Conservation (phyloP, 2,888 invertebrate genomes). For the Sceliomorpha sp. region DNA sequence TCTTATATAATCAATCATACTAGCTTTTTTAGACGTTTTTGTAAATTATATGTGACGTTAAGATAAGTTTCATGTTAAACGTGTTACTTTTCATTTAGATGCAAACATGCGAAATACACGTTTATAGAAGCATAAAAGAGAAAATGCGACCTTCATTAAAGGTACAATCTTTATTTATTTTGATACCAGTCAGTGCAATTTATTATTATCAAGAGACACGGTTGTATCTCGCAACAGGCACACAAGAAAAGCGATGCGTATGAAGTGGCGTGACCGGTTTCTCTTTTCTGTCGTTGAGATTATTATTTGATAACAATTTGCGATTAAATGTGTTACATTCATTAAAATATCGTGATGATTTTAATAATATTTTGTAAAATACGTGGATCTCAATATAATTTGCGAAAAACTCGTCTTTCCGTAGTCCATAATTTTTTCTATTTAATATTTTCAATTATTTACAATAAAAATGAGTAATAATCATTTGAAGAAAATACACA, state of each 20-base stretch:
- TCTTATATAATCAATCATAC: too few species aligned
- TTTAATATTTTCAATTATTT: too few species aligned
- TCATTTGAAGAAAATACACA: too few species aligned
- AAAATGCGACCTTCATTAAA: constrained; percentile 37
- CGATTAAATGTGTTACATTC: constrained; percentile 26
- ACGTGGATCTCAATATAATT: constrained; percentile 28
- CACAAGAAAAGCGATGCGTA: constrained; percentile 48
- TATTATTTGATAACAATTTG: constrained; percentile 41
- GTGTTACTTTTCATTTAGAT: too few species aligned
- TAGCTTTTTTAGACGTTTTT: too few species aligned
- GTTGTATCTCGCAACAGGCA: constrained; percentile 49
- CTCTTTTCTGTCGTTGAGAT: constrained; percentile 44
- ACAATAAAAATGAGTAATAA: too few species aligned
- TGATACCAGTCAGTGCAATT: constrained; percentile 27
- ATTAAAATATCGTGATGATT: constrained; percentile 15
- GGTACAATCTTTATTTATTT: constrained; percentile 34
- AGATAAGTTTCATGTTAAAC: too few species aligned
- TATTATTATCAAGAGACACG: constrained; percentile 45
- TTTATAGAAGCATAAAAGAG: constrained; percentile 21
- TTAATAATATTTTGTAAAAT: constrained; percentile 33
- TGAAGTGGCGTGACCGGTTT: constrained; percentile 45
- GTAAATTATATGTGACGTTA: too few species aligned
- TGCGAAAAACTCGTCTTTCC: constrained; percentile 8
- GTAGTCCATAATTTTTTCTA: constrained; percentile 9
- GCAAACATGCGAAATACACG: background rate